Base-by-base conservation (phyloP, 2,113 vertebrate species). In the Myodes glareolus region DNA sequence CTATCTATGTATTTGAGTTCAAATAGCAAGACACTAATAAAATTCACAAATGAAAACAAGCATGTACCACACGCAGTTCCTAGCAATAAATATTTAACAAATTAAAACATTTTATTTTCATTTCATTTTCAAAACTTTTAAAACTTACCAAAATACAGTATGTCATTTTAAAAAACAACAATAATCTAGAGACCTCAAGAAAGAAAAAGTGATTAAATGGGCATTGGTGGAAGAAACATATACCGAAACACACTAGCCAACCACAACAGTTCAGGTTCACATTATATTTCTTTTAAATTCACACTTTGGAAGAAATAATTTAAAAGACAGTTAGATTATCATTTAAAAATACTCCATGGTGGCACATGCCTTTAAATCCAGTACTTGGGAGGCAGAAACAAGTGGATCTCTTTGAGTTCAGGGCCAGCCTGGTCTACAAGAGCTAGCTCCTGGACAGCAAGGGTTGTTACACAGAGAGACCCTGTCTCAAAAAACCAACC, bases 11-110 rank as follows among this genome's bases (percentile, higher is more conserved):
- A 96, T 42, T 58, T 94, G 61, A 17, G 11, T 73, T 92, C 17
- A 72, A 84, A 39, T 27, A 95, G 2, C 3, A 90, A 82, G 65
- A 82, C 39, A 19, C 42, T 5, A 78, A 88, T 80, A 58, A 95
- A 65, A 91, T 90, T 85, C 12, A 81, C 25, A 68, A 87, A 88
- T 82, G 84, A 75, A 94, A 91, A 90, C 45, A 97, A 94, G 81
- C 90, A 75, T 89, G 85, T 90, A 87, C 39, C 5, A 65, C 9
- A 16, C 92, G 8, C 3, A 5, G 67, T 19, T 67, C 23, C 8
- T 23, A 90, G 73, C 10, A 84, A 67, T 95, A 61, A 90, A 87
- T 76, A 39, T 33, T 52, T 84, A 82, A 88, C 5, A 36, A 31
- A 92, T 25, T 92, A 86, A 95, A 86, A 36, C 50, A 47, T 90